These are phyloP conservation scores for Eudorcas thomsonii DNA, from an alignment of 2,113 vertebrate genomes.

Conservation along the genomic window DNA sequence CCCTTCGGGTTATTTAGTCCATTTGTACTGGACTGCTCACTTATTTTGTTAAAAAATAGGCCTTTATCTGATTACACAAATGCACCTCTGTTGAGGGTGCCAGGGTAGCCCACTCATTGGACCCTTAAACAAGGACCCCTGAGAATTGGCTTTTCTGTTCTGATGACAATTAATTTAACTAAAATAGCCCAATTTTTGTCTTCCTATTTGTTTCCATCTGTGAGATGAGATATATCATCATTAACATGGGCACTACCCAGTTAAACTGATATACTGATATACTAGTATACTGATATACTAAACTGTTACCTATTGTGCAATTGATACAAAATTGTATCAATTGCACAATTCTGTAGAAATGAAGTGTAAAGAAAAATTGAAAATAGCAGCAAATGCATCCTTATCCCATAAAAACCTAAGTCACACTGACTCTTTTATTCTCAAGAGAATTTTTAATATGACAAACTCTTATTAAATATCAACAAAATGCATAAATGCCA, in stretches of 20 bases:
- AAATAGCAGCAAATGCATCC: neutral
- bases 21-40: neutral
- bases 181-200: neutral
- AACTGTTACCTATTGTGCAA: too few species aligned
- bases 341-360: neutral
- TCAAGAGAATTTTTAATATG: neutral
- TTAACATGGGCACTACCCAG: neutral
- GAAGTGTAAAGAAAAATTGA: neutral
- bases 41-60: neutral
- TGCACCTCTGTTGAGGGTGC: neutral
- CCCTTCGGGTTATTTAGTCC: neutral
- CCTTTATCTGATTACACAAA: neutral
- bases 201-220: neutral
- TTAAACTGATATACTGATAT: neutral
- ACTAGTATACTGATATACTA: too few species aligned
- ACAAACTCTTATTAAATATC: neutral
- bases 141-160: neutral
- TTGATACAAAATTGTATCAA: neutral
- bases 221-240: neutral
- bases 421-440: neutral
- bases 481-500: conserved; percentile 45
- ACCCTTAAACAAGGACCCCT: neutral
- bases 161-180: neutral
- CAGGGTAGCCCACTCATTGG: too few species aligned
- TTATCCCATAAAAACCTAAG: neutral